Base-by-base conservation (phyloP, 2,113 vertebrate species). In the Cardinalis cardinalis region DNA sequence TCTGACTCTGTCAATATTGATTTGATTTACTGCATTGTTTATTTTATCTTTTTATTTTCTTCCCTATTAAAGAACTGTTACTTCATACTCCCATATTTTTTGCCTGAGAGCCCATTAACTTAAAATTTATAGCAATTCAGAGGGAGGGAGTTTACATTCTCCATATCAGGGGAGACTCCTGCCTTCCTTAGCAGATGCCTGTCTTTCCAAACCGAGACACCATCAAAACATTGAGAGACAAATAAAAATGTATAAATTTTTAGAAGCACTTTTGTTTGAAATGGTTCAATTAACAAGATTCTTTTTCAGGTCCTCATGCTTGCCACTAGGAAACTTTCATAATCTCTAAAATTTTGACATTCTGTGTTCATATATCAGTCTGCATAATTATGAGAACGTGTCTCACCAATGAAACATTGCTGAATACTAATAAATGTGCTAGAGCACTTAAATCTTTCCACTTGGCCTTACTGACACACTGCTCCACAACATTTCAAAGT, bases 381-480 rank as follows among this genome's bases (percentile, higher is more conserved):
- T 82, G 15, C 2, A 0, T 56, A 66, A 68, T 79, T 84, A 71
- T 60, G 16, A 66, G 14, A 58, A 66, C 26, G 24, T 23, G 5
- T 40, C 70, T 41, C 29, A 18, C 8, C 11, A 75, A 12, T 31
- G 28, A 74, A 64, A 64, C 6, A 12, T 20, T 52, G 17, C 23
- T 44, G 28, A 75, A 79, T 59, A 44, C 18, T 63, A 32, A 49
- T 1, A 78, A 85, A 84, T 31, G 5, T 48, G 15, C 8, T 55
- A 14, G 14, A 60, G 3, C 16, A 52, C 9, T 80, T 59, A 4
- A 34, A n/a, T 31, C 8, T 58, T 84, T 91, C 10, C 25, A 34
- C 1, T 4, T 16, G 32, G 6, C 2, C 13, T 56, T 75, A 59
- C 5, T 44, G 44, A 43, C 18, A n/a, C 8, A 43, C 0, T 1